phyloP scores from a whole-genome alignment of 2,113 vertebrate genomes.

The Amphiprion ocellaris region DNA sequence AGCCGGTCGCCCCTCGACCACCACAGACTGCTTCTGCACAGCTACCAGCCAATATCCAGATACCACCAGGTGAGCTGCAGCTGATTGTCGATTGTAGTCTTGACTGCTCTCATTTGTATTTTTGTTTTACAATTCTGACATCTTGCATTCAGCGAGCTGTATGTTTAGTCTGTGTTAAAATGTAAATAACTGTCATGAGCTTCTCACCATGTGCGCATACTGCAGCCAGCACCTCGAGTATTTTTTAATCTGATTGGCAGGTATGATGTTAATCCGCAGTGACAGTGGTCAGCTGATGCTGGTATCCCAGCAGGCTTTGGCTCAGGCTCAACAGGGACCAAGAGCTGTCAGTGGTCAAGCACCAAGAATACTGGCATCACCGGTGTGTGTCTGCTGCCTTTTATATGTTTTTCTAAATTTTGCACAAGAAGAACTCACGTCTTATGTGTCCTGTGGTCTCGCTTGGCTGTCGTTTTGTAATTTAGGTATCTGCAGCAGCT shows the following conservation, averaged over 20 bases:
- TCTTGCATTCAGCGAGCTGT: neutral
- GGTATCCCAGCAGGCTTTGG: slow-evolving; percentile 92
- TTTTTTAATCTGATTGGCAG: slow-evolving; percentile 66
- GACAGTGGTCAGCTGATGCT: slow-evolving; percentile 95
- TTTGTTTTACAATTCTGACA: no score
- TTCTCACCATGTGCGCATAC: neutral
- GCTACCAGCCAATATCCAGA: slow-evolving; percentile 90
- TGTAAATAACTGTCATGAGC: neutral
- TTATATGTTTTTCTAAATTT: neutral
- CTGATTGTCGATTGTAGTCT: no score
- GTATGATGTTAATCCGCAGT: slow-evolving; percentile 94
- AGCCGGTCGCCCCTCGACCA: slow-evolving; percentile 69
- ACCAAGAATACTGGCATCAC: slow-evolving; percentile 81
- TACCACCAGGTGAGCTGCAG: slow-evolving; percentile 88
- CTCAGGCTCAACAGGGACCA: slow-evolving; percentile 82
- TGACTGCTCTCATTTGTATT: no score
- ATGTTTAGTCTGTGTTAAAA: neutral
- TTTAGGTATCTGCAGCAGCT: slow-evolving; percentile 84
- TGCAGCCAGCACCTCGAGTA: no score
- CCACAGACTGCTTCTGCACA: slow-evolving; percentile 80
- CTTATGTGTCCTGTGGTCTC: neutral
- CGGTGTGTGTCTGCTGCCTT: slow-evolving; percentile 79
- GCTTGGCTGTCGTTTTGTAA: slow-evolving; percentile 2
- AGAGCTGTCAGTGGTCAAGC: slow-evolving; percentile 69
- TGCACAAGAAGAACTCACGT: neutral